Conservation (phyloP, 2,113 vertebrate genomes). For the Prinia subflava region DNA sequence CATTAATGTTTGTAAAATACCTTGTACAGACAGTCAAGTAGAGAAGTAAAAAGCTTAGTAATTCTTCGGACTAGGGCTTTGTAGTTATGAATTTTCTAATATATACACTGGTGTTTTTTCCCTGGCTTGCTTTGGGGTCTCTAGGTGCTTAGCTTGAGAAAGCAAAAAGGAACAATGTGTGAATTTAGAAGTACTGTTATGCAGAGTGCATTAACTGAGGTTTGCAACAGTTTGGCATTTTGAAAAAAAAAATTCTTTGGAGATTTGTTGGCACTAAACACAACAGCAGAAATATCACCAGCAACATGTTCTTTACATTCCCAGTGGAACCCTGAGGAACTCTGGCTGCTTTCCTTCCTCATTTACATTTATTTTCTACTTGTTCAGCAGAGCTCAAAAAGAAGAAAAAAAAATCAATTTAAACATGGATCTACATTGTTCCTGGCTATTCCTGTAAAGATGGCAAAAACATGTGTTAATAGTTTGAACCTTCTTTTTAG, state of each 20-base stretch:
- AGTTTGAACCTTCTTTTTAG: not conserved
- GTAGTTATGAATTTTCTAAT: not conserved
- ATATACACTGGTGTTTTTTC: not conserved
- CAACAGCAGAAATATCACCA: conserved; percentile 24
- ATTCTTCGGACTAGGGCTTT: not conserved
- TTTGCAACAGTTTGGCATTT: conserved; percentile 5
- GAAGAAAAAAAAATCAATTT: not conserved
- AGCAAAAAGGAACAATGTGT: not conserved
- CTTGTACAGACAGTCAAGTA: not conserved
- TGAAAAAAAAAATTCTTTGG: not conserved
- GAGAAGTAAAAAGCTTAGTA: not conserved
- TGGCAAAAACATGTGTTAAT: not conserved
- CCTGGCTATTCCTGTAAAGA: not conserved
- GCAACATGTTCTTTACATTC: not conserved
- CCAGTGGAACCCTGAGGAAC: not conserved
- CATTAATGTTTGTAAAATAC: not conserved
- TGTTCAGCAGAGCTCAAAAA: not conserved
- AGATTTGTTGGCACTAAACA: conserved; percentile 18
- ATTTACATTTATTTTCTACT: conserved; percentile 43
- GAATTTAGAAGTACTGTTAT: not conserved
- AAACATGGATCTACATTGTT: not conserved
- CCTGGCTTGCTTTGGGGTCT: not conserved
- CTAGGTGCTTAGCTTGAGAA: not conserved
- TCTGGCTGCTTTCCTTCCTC: not conserved
- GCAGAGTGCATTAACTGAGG: not conserved